Evolutionary conservation across 2,113 vertebrate species (phyloP).

Genomic region (Hydrolagus affinis): DNA sequence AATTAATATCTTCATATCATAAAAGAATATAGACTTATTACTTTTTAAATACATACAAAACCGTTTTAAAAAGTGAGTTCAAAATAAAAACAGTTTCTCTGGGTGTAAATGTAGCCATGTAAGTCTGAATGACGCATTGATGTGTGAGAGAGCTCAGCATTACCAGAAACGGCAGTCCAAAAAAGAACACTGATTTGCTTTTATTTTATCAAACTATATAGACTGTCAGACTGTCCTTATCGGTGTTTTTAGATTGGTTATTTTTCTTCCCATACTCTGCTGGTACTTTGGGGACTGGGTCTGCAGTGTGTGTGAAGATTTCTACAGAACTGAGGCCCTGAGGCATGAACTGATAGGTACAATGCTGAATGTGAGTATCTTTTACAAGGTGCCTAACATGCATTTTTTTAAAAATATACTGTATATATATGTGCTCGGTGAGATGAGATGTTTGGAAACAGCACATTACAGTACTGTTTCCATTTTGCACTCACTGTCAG

Average conservation of each 20-base stretch:
- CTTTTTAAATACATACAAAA: not conserved
- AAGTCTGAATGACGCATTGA: not conserved
- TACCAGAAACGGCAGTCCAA: conserved; percentile 16
- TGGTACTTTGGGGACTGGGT: not conserved
- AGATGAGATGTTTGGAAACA: not conserved
- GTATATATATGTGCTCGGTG: not conserved
- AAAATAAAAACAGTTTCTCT: not conserved
- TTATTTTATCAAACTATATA: not conserved
- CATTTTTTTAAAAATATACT: too few relatives aligned
- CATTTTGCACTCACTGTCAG: not conserved
- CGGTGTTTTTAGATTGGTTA: not conserved
- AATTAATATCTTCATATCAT: not conserved
- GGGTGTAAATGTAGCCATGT: not conserved
- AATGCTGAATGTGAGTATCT: not conserved
- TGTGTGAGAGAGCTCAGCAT: not conserved
- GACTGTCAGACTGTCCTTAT: conserved; percentile 3
- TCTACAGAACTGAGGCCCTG: not conserved
- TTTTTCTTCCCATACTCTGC: conserved; percentile 4
- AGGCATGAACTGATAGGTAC: not conserved
- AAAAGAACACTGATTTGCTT: not conserved
- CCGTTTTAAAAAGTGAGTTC: not conserved
- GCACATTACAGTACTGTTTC: not conserved
- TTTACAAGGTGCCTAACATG: not conserved
- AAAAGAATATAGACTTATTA: not conserved
- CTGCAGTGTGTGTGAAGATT: not conserved